Evolutionary conservation across 2,797 vertebrate species (phyloP), one percentile per base, ranked within the genome.

Genomic region (Eleutherodactylus coqui): DNA sequence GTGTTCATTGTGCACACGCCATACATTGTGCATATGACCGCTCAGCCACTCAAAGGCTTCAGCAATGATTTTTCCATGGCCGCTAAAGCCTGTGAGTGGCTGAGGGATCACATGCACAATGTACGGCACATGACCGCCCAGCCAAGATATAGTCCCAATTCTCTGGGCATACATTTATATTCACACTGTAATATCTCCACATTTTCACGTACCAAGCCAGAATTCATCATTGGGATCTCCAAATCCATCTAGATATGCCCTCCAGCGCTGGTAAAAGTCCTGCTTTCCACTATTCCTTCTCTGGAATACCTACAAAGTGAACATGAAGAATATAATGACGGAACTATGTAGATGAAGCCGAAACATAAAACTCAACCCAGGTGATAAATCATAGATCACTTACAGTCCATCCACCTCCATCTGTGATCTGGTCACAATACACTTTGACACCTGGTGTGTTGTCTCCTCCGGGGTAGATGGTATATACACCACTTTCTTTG

Each of bases 191-290:
- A 69, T 38, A 4, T 49, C 36, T 69, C n/a, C 16, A 11, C 17
- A 19, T 21, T 10, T 62, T 75, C 17, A 47, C 92, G 85, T 92
- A 97, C 97, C 96, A 29, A 97, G 93, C 96, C 97, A 98, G 88
- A 98, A 98, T 89, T 98, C 96, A 5, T 95, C 95, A 14, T 91
- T 94, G 89, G 95, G 90, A 88, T 97, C 93, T 88, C 96, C 97
- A 90, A 98, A 99, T 75, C 96, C 96, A 86, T 96, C 94, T 10
- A 95, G 91, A 1, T 97, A 97, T 86, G 95, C 95, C 90, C 92
- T 95, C 97, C 96, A 98, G 62, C 94, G 94, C 88, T 95, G 97
- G 93, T 96, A 96, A 86, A 99, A 99, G 91, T 97, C 96, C 91
- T 97, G 53, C 88, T 94, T 93, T 0, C 97, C 96, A 0, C 78